These are phyloP conservation scores for Leptobrachium ailaonicum DNA, from an alignment of 2,113 vertebrate species.

Conservation along the genomic window DNA sequence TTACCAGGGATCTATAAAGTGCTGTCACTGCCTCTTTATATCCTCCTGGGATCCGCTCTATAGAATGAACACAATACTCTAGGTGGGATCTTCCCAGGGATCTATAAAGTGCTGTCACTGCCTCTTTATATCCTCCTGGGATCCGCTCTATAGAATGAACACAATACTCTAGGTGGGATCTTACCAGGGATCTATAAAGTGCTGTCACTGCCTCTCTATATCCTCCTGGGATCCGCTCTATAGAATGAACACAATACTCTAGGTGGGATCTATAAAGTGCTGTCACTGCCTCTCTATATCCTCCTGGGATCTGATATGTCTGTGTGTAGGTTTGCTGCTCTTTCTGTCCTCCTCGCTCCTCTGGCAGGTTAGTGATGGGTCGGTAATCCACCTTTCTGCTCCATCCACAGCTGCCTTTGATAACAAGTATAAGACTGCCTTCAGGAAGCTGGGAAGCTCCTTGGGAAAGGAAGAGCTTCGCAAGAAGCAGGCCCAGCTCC, in stretches of 20 bases:
- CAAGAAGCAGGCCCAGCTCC: slow-evolving; percentile 75
- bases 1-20: too few relatives aligned
- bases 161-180: not conserved
- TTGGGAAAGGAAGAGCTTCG: slow-evolving; percentile 79
- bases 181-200: slow-evolving; percentile 14
- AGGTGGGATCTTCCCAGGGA: too few relatives aligned
- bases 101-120: too few relatives aligned
- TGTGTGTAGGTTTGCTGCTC: too few relatives aligned
- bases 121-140: too few relatives aligned
- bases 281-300: too few relatives aligned
- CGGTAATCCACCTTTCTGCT: not conserved
- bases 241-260: not conserved
- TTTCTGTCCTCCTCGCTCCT: not conserved
- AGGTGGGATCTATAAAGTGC: not conserved
- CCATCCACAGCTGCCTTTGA: slow-evolving; percentile 76
- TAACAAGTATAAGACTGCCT: slow-evolving; percentile 85
- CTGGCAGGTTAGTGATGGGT: not conserved
- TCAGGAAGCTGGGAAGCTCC: slow-evolving; percentile 70
- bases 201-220: not conserved
- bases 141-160: too few relatives aligned
- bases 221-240: slow-evolving; percentile 7
- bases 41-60: too few relatives aligned
- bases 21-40: too few relatives aligned
- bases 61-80: too few relatives aligned
- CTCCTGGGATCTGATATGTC: too few relatives aligned